phyloP scores from a whole-genome alignment of 2,113 vertebrate genomes.

The Psittacula cyanocephala region DNA sequence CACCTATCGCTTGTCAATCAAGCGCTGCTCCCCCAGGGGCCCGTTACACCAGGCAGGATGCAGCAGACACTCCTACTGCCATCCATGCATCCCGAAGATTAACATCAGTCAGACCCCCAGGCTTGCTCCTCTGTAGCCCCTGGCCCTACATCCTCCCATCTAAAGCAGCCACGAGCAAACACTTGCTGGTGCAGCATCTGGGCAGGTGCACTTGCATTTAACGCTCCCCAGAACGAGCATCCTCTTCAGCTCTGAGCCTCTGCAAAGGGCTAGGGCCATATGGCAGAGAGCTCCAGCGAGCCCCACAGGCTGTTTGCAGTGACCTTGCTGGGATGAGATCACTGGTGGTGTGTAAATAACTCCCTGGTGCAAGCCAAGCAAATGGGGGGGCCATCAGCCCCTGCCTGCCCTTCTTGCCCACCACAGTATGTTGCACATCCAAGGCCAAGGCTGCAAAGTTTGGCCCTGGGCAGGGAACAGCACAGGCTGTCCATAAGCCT shows the following conservation, averaged over 20 bases:
- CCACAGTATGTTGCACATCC: not conserved
- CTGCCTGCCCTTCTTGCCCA: not conserved
- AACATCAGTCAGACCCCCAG: not conserved
- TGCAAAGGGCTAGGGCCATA: not conserved
- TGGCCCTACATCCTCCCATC: fast-evolving
- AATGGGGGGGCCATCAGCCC: not conserved
- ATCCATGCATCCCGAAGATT: not conserved
- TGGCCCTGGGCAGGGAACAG: not conserved
- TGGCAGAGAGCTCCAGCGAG: not conserved
- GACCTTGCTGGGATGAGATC: constrained; percentile 15
- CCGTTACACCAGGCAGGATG: not conserved
- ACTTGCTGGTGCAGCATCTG: not conserved
- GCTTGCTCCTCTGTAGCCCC: not conserved
- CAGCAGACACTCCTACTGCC: not conserved
- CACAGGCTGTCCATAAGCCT: not conserved
- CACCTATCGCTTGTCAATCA: constrained; percentile 61
- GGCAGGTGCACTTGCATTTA: not conserved
- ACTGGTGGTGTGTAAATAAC: constrained; percentile 3
- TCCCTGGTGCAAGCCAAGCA: not conserved
- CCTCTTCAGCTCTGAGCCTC: not conserved
- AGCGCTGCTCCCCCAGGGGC: not conserved
- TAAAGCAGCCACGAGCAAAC: not conserved
- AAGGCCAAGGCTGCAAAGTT: not conserved
- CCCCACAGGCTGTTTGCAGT: not conserved
- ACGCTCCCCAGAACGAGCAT: not conserved